Percentiles rank a stretch among this genome's conserved stretches.
phyloP scores from a whole-genome alignment of 2,888 invertebrate genomes.

The Tenthredo distinguenda region DNA sequence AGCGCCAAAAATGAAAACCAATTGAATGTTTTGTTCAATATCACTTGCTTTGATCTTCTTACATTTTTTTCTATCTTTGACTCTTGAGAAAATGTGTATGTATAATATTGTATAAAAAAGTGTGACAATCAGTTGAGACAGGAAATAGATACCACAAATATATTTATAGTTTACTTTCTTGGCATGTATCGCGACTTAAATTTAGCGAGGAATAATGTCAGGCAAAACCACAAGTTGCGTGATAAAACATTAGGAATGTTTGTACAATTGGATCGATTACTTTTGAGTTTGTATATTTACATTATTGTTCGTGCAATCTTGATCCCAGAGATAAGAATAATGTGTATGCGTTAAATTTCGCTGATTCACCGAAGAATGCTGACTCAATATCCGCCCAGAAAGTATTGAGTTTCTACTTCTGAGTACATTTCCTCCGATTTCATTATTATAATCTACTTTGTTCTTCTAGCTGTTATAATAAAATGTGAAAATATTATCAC shows the following conservation, averaged over 20 bases:
- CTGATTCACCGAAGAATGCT: neutral
- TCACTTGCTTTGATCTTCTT: neutral
- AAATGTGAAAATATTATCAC: neutral
- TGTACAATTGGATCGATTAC: neutral
- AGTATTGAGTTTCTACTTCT: constrained; percentile 15
- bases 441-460: neutral
- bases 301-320: neutral
- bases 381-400: constrained; percentile 21
- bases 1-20: neutral
- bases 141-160: constrained; percentile 6
- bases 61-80: neutral
- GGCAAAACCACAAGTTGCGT: neutral
- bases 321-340: neutral
- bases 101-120: neutral
- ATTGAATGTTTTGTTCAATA: neutral
- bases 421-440: neutral
- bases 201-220: neutral
- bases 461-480: neutral
- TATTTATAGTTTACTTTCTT: constrained; percentile 14
- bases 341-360: constrained; percentile 16
- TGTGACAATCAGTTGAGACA: neutral
- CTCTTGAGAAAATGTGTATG: neutral
- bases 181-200: neutral
- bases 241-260: neutral
- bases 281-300: neutral